Evolutionary conservation across 2,888 invertebrate genomes (phyloP).

Genomic region (Pharmacophagus antenor): DNA sequence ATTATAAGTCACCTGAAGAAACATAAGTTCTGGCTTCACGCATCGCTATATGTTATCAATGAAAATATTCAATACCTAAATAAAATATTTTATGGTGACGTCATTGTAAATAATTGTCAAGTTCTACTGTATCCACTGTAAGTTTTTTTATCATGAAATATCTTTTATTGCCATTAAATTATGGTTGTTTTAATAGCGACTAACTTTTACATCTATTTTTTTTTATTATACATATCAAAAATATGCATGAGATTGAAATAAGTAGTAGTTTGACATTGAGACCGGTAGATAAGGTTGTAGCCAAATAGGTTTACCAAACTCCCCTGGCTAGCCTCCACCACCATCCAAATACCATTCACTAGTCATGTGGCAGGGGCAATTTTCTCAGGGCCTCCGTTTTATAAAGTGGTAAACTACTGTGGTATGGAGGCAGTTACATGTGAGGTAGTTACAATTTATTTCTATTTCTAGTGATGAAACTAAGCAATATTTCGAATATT

Average conservation of each 20-base stretch:
- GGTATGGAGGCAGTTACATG: no score
- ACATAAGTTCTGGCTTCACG: slow-evolving; percentile 84
- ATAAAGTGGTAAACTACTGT: no score
- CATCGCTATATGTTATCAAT: slow-evolving; percentile 80
- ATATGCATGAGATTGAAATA: no score
- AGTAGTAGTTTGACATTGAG: no score
- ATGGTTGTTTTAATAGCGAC: neutral
- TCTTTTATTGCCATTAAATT: slow-evolving; percentile 28
- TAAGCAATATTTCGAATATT: slow-evolving; percentile 47
- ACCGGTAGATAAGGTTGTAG: no score
- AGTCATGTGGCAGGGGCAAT: no score
- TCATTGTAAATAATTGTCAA: slow-evolving; percentile 82
- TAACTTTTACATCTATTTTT: neutral
- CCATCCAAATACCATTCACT: no score
- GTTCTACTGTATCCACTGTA: slow-evolving; percentile 86
- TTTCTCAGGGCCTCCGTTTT: no score
- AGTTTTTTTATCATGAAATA: slow-evolving; percentile 41
- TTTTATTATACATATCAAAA: neutral
- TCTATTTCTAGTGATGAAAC: slow-evolving; percentile 55
- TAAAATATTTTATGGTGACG: slow-evolving; percentile 69
- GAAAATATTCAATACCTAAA: slow-evolving; percentile 81
- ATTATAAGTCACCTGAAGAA: slow-evolving; percentile 61
- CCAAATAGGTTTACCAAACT: no score
- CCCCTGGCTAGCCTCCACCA: no score
- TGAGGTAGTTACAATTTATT: slow-evolving; percentile 18